Evolutionary conservation across 92 coral and sea anemone species (phyloP).

Genomic region (Pocillopora meandrina): DNA sequence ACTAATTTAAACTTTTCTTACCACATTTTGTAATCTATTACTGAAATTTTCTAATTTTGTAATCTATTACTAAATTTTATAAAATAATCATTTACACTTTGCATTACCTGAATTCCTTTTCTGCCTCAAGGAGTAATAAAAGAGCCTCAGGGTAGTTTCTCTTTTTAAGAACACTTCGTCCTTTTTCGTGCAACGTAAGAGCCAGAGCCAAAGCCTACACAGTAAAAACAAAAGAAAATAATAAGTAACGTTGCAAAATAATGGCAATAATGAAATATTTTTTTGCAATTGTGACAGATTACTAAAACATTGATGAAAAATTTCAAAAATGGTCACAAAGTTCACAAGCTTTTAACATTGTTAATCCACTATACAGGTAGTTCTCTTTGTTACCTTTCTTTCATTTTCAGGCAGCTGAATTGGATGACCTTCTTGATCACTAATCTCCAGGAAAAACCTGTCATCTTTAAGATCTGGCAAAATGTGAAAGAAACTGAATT

Average conservation of each 20-base stretch:
- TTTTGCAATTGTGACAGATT: neutral
- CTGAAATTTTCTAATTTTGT: neutral
- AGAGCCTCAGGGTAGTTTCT: conserved; percentile 85
- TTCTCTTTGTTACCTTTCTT: conserved; percentile 69
- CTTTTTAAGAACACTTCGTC: conserved; percentile 66
- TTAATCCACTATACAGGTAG: too few species aligned
- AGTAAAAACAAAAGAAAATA: neutral
- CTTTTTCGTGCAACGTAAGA: conserved; percentile 88
- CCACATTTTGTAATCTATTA: neutral
- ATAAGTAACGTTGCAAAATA: neutral
- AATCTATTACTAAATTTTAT: neutral
- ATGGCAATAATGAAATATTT: neutral
- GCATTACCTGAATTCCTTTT: conserved; percentile 83
- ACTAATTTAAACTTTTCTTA: neutral
- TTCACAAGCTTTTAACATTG: too few species aligned
- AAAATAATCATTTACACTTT: neutral
- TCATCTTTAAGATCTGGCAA: conserved; percentile 18
- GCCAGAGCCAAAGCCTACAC: conserved; percentile 85
- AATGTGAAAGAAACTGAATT: neutral
- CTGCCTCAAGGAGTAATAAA: conserved; percentile 84
- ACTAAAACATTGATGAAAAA: neutral
- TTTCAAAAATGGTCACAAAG: too few species aligned
- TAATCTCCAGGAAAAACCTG: conserved; percentile 82
- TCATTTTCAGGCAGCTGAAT: conserved; percentile 79
- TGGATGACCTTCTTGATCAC: conserved; percentile 88